phyloP scores from a whole-genome alignment of 2,888 invertebrate genomes.

The Pedicia rivosa region DNA sequence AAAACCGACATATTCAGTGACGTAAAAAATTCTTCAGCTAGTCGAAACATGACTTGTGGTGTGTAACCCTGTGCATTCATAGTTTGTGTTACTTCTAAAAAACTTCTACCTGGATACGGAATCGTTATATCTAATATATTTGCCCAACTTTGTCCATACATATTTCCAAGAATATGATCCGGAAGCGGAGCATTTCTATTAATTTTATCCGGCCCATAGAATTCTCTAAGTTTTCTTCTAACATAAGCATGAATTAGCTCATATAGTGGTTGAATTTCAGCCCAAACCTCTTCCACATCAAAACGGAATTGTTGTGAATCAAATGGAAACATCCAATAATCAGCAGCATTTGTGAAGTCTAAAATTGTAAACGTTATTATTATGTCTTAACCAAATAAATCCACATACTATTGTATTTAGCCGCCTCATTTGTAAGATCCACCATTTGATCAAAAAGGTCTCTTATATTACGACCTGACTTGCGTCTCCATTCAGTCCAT shows the following conservation, averaged over 20 bases:
- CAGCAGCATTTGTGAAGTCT: conserved; percentile 80
- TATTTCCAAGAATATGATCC: conserved; percentile 73
- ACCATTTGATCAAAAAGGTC: conserved; percentile 68
- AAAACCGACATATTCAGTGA: conserved; percentile 76
- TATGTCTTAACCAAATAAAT: background rate
- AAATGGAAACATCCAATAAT: conserved; percentile 80
- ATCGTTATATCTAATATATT: conserved; percentile 65
- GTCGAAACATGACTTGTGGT: conserved; percentile 64
- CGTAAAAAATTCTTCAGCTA: conserved; percentile 83
- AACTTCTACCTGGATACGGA: conserved; percentile 71
- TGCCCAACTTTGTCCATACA: conserved; percentile 81
- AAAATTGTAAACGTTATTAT: conserved; percentile 13
- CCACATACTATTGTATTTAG: conserved; percentile 60
- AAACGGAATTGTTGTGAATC: conserved; percentile 59
- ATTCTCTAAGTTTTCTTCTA: conserved; percentile 61
- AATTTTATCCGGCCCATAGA: conserved; percentile 70
- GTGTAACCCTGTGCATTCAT: conserved; percentile 77
- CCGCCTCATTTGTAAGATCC: conserved; percentile 64
- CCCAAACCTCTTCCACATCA: conserved; percentile 71
- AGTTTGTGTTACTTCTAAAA: conserved; percentile 68
- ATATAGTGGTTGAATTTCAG: conserved; percentile 71
- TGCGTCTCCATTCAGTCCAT: conserved; percentile 84
- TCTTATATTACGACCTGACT: conserved; percentile 62
- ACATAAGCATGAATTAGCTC: conserved; percentile 81
- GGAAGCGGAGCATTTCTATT: conserved; percentile 68